A percentile compares a stretch with the other conserved stretches of the same genome.
Conservation (phyloP, 2,888 invertebrate species). For the Liposcelis brunnea region DNA sequence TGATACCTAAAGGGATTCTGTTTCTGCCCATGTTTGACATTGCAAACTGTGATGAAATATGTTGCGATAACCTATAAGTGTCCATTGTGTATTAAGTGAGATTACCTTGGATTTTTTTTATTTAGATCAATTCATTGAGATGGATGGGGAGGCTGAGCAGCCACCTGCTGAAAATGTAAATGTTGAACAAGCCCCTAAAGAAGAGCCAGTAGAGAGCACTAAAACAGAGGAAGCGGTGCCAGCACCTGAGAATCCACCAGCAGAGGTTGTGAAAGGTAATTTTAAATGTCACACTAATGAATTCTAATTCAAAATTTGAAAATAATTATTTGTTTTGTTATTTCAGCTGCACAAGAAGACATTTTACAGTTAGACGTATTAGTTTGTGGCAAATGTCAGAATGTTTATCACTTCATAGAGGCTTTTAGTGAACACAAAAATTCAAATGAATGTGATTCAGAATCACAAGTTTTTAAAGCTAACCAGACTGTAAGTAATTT, state of each 20-base stretch:
- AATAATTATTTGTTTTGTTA: too few relatives aligned
- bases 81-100: too few relatives aligned
- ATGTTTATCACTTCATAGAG: conserved; percentile 61
- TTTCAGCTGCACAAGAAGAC: conserved; percentile 55
- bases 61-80: too few relatives aligned
- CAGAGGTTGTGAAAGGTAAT: conserved; percentile 40
- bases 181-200: too few relatives aligned
- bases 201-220: not conserved
- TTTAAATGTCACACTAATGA: too few relatives aligned
- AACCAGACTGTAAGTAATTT: conserved; percentile 37
- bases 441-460: conserved; percentile 37
- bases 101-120: too few relatives aligned
- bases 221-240: conserved; percentile 27
- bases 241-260: conserved; percentile 43
- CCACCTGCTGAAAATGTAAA: too few relatives aligned
- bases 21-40: too few relatives aligned
- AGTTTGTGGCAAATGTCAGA: conserved; percentile 69
- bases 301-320: too few relatives aligned
- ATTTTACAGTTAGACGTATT: conserved; percentile 58
- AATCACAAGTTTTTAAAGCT: conserved; percentile 37
- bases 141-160: too few relatives aligned
- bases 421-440: conserved; percentile 54
- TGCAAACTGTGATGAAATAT: too few relatives aligned
- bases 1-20: too few relatives aligned
- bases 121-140: not conserved